Evolutionary conservation across 2,113 vertebrate species (phyloP), one percentile per base, ranked within the genome.

Genomic region (Silurus glanis): DNA sequence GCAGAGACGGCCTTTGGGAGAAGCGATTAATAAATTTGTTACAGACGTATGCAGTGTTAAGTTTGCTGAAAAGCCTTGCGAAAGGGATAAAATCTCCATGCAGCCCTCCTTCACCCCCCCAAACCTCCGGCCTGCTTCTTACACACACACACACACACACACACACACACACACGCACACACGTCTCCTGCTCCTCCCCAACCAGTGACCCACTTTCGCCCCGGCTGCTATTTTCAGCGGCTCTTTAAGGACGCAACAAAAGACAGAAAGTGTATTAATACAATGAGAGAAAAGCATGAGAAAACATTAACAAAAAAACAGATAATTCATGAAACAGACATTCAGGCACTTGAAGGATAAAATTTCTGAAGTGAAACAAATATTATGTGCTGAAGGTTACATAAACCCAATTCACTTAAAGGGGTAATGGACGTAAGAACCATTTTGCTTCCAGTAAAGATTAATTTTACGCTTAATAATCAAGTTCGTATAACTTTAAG

Each of bases 181-280:
- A 62, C 28, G 19, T 61, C 56, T 59, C 53, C 56, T 49, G 16
- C 64, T 76, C 66, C 75, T 81, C 78, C 90, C 89, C 88, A 89
- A 90, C 87, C 88, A 90, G 90, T 94, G 94, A 94, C 94, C 94
- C 93, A 94, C 83, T 94, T 95, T 93, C 90, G 37, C 90, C 89
- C 82, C 62, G 82, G 91, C 91, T 94, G 92, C 94, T 95, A 95
- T 95, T 95, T 95, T 92, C 91, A 95, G 95, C 89, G 17, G 69
- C 88, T 93, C 93, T 90, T 87, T 72, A 69, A 93, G 93, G 94
- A 94, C 75, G 79, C 86, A 87, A 82, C 76, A 87, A 88, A 72
- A 86, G 85, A 90, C 79, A 85, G 88, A 91, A 72, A 79, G 80
- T 91, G 89, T 69, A 55, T 53, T 55, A 67, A 25, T 8, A 55